Percentiles rank a stretch among this genome's conserved stretches.
These are phyloP conservation scores for Rhagonycha fulva DNA, from an alignment of 2,888 invertebrate genomes.

Conservation along the genomic window DNA sequence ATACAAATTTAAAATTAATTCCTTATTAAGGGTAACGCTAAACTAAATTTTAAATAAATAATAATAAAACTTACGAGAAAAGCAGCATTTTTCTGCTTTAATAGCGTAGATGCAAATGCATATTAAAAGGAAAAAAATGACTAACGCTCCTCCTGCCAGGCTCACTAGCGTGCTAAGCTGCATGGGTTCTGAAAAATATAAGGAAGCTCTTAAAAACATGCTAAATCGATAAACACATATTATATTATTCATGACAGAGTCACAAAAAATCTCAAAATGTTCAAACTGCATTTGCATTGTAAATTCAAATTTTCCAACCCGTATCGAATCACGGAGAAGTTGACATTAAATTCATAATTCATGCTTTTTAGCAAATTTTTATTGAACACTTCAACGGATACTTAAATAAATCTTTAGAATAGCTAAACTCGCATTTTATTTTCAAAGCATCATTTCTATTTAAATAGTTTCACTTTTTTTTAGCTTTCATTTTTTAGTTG, in stretches of 20 bases:
- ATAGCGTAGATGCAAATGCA: conserved; percentile 63
- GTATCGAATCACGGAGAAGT: conserved; percentile 7
- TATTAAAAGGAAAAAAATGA: conserved; percentile 60
- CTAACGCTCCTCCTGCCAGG: conserved; percentile 61
- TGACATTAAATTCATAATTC: conserved; percentile 21
- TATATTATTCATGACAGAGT: conserved; percentile 6
- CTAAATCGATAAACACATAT: conserved; percentile 2
- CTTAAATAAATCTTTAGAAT: conserved; percentile 4
- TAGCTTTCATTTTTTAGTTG: neutral
- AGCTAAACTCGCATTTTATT: neutral
- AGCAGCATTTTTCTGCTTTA: conserved; percentile 65
- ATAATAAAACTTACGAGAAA: conserved; percentile 60
- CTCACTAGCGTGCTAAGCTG: conserved; percentile 65
- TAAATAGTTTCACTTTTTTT: neutral
- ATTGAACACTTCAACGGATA: conserved; percentile 3
- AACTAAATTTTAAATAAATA: neutral
- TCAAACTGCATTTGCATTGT: conserved; percentile 8
- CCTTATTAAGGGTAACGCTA: neutral
- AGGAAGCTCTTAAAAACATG: neutral
- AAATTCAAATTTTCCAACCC: conserved; percentile 16
- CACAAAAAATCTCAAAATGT: conserved; percentile 5
- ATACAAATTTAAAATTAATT: neutral
- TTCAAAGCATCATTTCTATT: neutral
- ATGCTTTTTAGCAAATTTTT: conserved; percentile 11
- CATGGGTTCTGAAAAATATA: conserved; percentile 59